Base-by-base conservation (phyloP, 2,113 vertebrate species). In the Trochalopteron elliotii region DNA sequence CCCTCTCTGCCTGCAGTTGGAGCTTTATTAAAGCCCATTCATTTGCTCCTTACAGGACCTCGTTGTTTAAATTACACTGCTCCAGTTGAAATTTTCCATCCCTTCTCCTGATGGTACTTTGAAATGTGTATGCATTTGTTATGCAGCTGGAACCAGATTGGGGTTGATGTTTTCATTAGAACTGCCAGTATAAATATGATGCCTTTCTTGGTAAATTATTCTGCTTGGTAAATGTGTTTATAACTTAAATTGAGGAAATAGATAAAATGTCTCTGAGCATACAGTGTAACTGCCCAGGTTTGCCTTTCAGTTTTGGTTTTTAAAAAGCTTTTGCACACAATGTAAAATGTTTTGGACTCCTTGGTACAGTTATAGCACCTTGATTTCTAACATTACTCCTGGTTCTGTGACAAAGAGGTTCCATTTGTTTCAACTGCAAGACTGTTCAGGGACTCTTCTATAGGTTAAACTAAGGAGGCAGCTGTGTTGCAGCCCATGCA, bases 111-210 rank as follows among this genome's bases (percentile, higher is more conserved):
- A 44, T 44, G 17, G 17, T 68, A 10, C 77, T 91, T 83, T 18
- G n/a, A 83, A 89, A 45, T 89, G 44, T 71, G 30, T 70, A 47
- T 71, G 57, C 53, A 35, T 83, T 78, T 90, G 19, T 76, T 83
- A 25, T 87, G 75, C 85, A 84, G 76, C 68, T 90, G 80, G 77
- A 92, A 84, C 59, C 67, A 55, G 94, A n/a, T 19, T 86, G 72
- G 92, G 92, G 68, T 78, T 90, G 96, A 72, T 94, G 70, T 72
- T 89, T 91, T 50, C 88, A 56, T 93, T 85, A 90, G 79, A 83
- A 68, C 35, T 78, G 60, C 47, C 60, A 25, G 52, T 68, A 64
- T 42, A 81, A 89, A 82, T 92, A 56, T 40, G 50, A 79, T 88
- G 71, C 16, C 42, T 86, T 83, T 65, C 79, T 69, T 75, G 49